Percentiles rank a stretch among this genome's conserved stretches.
Evolutionary conservation across 2,113 vertebrate species (phyloP).

Genomic region (Geococcyx californianus): DNA sequence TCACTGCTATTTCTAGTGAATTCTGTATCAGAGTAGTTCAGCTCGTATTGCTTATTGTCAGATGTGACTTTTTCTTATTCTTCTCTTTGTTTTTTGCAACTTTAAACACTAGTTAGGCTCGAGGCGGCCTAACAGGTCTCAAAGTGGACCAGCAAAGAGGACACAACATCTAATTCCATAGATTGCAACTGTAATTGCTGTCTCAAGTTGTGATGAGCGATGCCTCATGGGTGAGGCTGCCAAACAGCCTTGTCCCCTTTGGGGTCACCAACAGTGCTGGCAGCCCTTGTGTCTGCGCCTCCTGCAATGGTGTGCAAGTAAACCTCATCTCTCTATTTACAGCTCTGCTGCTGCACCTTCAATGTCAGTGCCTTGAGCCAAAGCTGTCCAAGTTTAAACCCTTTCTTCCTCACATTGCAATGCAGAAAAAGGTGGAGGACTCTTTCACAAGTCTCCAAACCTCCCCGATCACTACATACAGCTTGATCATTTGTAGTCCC

Average conservation of each 20-base stretch:
- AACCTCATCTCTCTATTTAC: neutral
- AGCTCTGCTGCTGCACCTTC: neutral
- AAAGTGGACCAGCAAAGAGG: neutral
- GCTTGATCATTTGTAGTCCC: neutral
- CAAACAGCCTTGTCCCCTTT: neutral
- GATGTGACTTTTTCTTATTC: neutral
- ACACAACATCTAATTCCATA: neutral
- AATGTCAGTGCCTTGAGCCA: neutral
- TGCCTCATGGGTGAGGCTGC: neutral
- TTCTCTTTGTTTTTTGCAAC: neutral
- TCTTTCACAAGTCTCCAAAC: neutral
- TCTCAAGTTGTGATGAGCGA: neutral
- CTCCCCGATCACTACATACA: neutral
- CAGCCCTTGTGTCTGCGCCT: neutral
- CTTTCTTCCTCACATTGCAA: neutral
- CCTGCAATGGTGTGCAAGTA: neutral
- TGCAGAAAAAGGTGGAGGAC: neutral
- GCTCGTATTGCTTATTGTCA: neutral
- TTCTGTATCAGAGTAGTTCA: neutral
- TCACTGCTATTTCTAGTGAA: neutral
- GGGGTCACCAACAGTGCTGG: neutral
- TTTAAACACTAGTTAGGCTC: neutral
- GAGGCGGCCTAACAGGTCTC: neutral
- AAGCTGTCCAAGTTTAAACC: neutral
- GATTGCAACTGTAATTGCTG: rapidly evolving